Base-by-base conservation (phyloP, 2,888 invertebrate genomes). In the Thymelicus lineola region DNA sequence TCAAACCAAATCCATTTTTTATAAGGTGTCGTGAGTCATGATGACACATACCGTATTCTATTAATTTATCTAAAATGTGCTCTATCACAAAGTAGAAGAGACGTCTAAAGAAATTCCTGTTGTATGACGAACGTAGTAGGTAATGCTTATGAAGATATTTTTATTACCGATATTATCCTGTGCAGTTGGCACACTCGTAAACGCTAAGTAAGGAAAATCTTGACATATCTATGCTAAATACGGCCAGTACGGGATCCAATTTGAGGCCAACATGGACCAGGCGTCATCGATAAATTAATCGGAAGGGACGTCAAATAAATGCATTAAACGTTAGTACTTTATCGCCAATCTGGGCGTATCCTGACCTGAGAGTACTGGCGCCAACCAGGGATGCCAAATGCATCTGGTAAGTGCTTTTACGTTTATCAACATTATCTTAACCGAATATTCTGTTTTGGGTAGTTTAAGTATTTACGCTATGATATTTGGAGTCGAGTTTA, bases 311-410 rank as follows among this genome's bases (percentile, higher is more conserved):
- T 68, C 68, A 68, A 68, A 68, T 68, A 62, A 68, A 61, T 62
- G 67, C 67, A 68, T 68, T 68, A 62, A 68, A 68, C 53, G 60
- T 60, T 61, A 61, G 60, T 53, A 61, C 60, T 61, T 78, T 75
- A 76, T 77, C 76, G 72, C 70, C 71, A 76, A 76, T 77, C 76
- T 79, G 72, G 68, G 68, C 72, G 75, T 75, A 73, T 74, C 75
- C 73, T 75, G 77, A 78, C 78, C 76, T 71, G 66, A 60, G 73
- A 67, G 71, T 71, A 57, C 67, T 72, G 72, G 72, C 67, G 67
- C 67, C 67, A 61, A 55, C 15, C 53, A 67, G 67, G 60, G 60
- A 45, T 67, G 67, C 67, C 67, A 67, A 67, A 67, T 67, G 66
- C 36, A 57, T 53, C 42, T 50, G 55, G 46, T 58, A 58, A 65